phyloP scores from a whole-genome alignment of 1,140 invertebrate genomes.

The Eupristina koningsbergeri region DNA sequence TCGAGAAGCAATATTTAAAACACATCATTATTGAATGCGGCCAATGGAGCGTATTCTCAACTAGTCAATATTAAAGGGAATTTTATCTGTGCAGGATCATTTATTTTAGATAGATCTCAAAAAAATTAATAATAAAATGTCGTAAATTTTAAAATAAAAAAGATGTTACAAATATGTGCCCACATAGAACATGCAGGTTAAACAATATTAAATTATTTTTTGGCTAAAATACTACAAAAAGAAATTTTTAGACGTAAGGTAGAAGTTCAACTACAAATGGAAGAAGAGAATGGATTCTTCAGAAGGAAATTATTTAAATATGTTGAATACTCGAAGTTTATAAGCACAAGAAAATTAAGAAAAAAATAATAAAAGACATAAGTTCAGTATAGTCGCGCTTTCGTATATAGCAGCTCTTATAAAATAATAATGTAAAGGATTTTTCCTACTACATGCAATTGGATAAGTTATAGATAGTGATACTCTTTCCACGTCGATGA shows the following conservation, averaged over 20 bases:
- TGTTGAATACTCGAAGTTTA: constrained; percentile 36
- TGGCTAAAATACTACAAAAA: constrained; percentile 30
- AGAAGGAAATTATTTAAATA: no score
- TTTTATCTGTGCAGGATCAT: constrained; percentile 38
- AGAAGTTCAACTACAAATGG: constrained; percentile 8
- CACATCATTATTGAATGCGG: constrained; percentile 29
- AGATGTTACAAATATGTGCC: neutral
- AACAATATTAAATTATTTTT: constrained; percentile 43
- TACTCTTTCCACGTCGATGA: constrained; percentile 26
- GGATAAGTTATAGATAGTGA: constrained; percentile 35
- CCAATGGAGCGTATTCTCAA: constrained; percentile 11
- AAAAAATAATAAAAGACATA: constrained; percentile 40
- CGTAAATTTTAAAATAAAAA: constrained; percentile 7
- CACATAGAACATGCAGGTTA: constrained; percentile 26
- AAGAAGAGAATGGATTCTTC: neutral
- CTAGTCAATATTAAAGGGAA: constrained; percentile 51
- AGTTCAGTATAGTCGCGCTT: constrained; percentile 44
- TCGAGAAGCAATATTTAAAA: constrained; percentile 45
- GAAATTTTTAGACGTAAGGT: constrained; percentile 19
- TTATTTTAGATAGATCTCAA: constrained; percentile 42
- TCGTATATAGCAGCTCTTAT: constrained; percentile 26
- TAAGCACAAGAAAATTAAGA: constrained; percentile 43
- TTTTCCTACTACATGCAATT: constrained; percentile 28
- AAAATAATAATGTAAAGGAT: constrained; percentile 35
- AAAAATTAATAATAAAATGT: constrained; percentile 16